phyloP scores from a whole-genome alignment of 1,140 invertebrate genomes.

The Penaeus indicus region DNA sequence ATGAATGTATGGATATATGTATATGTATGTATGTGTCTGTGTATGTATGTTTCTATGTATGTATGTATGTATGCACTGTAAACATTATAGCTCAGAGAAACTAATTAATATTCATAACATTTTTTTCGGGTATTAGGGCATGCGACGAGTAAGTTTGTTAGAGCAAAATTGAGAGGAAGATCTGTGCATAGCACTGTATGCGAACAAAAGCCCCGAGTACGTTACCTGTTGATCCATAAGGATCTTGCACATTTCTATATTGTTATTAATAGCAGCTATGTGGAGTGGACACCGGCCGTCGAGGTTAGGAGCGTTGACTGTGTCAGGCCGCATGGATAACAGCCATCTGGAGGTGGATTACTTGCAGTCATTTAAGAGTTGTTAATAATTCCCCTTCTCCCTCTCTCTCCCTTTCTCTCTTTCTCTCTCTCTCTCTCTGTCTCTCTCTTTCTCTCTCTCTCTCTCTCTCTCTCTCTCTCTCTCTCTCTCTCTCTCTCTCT shows the following conservation, averaged over 20 bases:
- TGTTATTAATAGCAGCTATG: constrained; percentile 93
- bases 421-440: too few relatives aligned
- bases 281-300: constrained; percentile 94
- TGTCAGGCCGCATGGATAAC: constrained; percentile 82
- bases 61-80: not conserved
- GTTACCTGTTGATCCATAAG: constrained; percentile 66
- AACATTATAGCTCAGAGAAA: too few relatives aligned
- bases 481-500: not conserved
- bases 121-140: too few relatives aligned
- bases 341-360: constrained; percentile 78
- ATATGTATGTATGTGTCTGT: not conserved
- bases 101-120: too few relatives aligned
- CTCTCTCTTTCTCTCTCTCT: not conserved
- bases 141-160: too few relatives aligned
- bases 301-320: constrained; percentile 90
- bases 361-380: not conserved
- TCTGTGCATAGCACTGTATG: constrained; percentile 15
- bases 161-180: not conserved
- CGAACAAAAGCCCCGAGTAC: not conserved
- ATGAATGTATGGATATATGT: not conserved
- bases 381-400: not conserved
- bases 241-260: constrained; percentile 92
- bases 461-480: not conserved
- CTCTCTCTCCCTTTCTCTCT: not conserved
- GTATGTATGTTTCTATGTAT: not conserved